Evolutionary conservation across 1,140 invertebrate genomes (phyloP), one percentile per base, ranked within the genome.

Genomic region (Babylonia areolata): DNA sequence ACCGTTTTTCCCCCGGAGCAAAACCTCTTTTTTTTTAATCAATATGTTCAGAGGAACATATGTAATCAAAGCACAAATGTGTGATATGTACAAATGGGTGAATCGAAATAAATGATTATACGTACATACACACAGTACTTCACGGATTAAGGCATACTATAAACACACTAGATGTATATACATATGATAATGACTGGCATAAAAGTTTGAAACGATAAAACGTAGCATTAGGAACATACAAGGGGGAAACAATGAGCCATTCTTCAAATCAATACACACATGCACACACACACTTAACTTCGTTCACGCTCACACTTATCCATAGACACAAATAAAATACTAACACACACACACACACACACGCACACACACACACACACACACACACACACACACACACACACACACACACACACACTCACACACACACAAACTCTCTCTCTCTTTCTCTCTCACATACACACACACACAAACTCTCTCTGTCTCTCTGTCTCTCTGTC

Each of bases 281-380:
- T 28, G 23, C 64, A 69, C 64, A n/a, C 23, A 69, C 64, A 51
- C 46, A 51, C 46, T 12, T 23, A 31, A 6, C 6, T 23, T 23
- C 64, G 5, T 23, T 23, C 64, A 69, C 64, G 1, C 23, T 20
- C 23, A 69, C 64, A 69, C 64, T 9, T n/a, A n/a, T n/a, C 12
- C 23, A 37, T 33, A 78, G 9, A 33, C 20, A 31, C 75, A 23
- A 3, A 17, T 15, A 37, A 77, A 11, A 77, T 28, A 35, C 75
- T 17, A 15, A 42, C 75, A 78, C 75, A 39, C 35, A 37, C 75
- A 78, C 75, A 5, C 75, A 78, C 20, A 5, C 33, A 78, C 75
- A 42, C 39, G 3, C 75, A 78, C 39, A 3, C 75, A 78, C 75
- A 42, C 75, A 78, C 75, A 42, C 75, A 78, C 75, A 42, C 75